Evolutionary conservation across 2,888 invertebrate genomes (phyloP), one percentile per base, ranked within the genome.

Genomic region (Euclidia mi): DNA sequence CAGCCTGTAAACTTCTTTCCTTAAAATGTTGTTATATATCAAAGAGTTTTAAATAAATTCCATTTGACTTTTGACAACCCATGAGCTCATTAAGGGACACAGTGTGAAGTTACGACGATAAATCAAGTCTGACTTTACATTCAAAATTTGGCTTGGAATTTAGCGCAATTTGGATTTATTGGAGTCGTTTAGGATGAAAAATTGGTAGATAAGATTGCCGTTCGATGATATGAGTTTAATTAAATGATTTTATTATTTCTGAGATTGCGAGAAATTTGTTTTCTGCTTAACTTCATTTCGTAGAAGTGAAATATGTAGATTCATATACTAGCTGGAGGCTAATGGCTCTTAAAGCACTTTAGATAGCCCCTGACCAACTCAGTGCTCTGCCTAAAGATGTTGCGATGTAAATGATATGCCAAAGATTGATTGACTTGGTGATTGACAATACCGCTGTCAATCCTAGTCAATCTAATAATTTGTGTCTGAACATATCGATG

Each of bases 11-110:
- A 69, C 38, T 66, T 68, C 10, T 25, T 37, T 64, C 51, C 40
- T 41, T 52, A 43, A 31, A 65, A 70, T 52, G 38, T 11, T 41
- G 58, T 56, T 66, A 69, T 66, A 63, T 58, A 48, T 62, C 18
- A 58, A 66, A 59, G 46, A 44, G 31, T 47, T 55, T 37, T 41
- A 4, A 9, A 42, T 25, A 56, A 50, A 32, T 45, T 46, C 44
- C 38, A 20, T 28, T 15, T n/a, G 29, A 49, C 41, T 62, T 61
- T 58, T 63, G 66, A 62, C 34, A 57, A 52, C 46, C 14, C 41
- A 43, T 3, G 3, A 18, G 29, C 15, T 55, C n/a, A 37, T 43
- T 55, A 28, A n/a, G 15, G 1, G 15, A 35, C 29, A 56, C 31
- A n/a, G n/a, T 20, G 18, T 44, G 32, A 32, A 44, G 31, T 31